Evolutionary conservation across 1,140 invertebrate genomes (phyloP), one percentile per base, ranked within the genome.

Genomic region (Mesaphorura yosii): DNA sequence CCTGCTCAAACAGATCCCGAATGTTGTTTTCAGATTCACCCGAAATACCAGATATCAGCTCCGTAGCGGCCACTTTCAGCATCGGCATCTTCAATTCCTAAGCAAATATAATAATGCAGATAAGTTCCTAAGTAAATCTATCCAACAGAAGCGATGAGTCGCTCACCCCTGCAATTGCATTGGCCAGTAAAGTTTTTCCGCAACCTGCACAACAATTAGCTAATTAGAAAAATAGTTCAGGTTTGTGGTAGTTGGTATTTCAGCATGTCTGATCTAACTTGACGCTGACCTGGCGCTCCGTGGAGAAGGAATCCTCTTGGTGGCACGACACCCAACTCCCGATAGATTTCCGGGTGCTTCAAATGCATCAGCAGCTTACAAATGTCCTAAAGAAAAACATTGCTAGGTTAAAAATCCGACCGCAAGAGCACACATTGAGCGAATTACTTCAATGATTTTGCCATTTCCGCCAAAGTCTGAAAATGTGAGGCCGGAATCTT

Each of bases 1-100:
- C 91, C 67, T 83, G 79, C 29, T 90, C 82, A 74, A 98, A 98
- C 3, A 96, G 66, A 54, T 92, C 82, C 52, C 92, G 75, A 48
- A 98, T 88, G 60, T 88, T 78, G 63, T 88, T 82, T 73, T 98
- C 94, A 14, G 88, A 94, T 68, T 97, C 92, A 0, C 93, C 93
- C 2, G 91, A 94, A 58, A 96, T 78, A 15, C 93, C 92, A n/a
- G 83, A 85, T 25, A 98, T 80, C 38, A 98, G 67, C 70, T 97
- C 90, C 2, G 93, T 88, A 0, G 87, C 87, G 39, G 86, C 79
- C 4, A 95, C 79, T 70, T 87, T 84, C 12, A 97, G 66, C 22
- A 95, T 68, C 1, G 88, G 85, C 46, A 95, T 65, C 40, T 68
- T 60, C 14, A 80, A 64, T 62, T 81, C 74, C 74, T 76, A 52